phyloP scores from a whole-genome alignment of 2,797 vertebrate genomes.

The Miichthys miiuy region DNA sequence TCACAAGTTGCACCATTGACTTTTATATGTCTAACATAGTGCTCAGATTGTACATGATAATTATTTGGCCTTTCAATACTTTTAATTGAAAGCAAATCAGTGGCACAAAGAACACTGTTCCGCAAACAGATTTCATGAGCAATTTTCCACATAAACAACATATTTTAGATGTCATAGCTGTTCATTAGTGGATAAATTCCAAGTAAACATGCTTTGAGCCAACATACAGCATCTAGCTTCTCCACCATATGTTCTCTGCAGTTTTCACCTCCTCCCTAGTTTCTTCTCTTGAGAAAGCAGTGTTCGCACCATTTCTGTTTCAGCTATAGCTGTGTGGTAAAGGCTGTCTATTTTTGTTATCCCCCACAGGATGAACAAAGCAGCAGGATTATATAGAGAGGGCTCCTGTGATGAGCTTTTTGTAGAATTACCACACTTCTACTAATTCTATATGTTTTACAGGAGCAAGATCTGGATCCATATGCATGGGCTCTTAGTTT shows the following conservation, averaged over 20 bases:
- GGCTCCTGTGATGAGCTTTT: slow-evolving; percentile 56
- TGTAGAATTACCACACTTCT: slow-evolving; percentile 59
- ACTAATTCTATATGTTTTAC: slow-evolving; percentile 40
- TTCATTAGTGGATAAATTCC: slow-evolving; percentile 54
- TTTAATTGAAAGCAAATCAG: slow-evolving; percentile 20
- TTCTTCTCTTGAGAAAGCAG: slow-evolving; percentile 56
- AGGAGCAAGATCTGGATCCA: slow-evolving; percentile 30
- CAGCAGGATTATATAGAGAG: slow-evolving; percentile 59
- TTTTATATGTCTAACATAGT: slow-evolving; percentile 8
- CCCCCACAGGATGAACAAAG: slow-evolving; percentile 69
- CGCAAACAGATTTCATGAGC: slow-evolving; percentile 34
- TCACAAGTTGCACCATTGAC: slow-evolving; percentile 5
- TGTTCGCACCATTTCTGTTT: slow-evolving; percentile 63
- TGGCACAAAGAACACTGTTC: not conserved
- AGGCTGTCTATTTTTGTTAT: slow-evolving; percentile 72
- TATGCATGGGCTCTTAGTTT: slow-evolving; percentile 12
- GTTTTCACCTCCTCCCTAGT: slow-evolving; percentile 56
- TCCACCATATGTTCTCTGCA: slow-evolving; percentile 56
- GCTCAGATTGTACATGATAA: slow-evolving; percentile 2
- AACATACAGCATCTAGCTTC: slow-evolving; percentile 38
- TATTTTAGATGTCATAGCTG: slow-evolving; percentile 47
- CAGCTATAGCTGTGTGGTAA: slow-evolving; percentile 44
- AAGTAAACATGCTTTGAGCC: slow-evolving; percentile 64
- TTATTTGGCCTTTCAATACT: slow-evolving; percentile 4
- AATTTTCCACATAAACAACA: slow-evolving; percentile 39